Percentiles rank a stretch among this genome's conserved stretches.
Conservation (phyloP, 1,140 invertebrate species). For the Scylla paramamosain region DNA sequence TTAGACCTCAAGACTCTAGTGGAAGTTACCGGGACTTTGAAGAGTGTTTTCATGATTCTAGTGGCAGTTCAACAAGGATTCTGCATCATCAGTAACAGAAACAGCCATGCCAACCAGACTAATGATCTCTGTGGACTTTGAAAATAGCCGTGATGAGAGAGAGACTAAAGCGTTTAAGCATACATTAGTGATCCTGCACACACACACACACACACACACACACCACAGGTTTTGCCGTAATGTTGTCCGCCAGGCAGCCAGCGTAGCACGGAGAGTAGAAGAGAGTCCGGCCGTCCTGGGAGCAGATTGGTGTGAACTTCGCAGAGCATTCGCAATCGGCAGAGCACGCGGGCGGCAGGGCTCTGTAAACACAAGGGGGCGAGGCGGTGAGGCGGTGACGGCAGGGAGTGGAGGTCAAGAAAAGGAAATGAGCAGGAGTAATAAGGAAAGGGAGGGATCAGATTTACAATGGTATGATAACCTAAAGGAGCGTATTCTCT, state of each 20-base stretch:
- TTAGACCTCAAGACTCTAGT: too few relatives aligned
- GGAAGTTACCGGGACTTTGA: too few relatives aligned
- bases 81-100: too few relatives aligned
- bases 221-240: constrained; percentile 60
- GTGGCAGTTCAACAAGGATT: too few relatives aligned
- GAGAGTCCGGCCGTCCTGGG: constrained; percentile 81
- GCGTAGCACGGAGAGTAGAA: constrained; percentile 88
- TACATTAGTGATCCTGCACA: too few relatives aligned
- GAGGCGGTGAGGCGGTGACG: neutral
- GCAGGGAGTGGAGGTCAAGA: neutral
- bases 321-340: constrained; percentile 84
- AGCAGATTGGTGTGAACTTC: constrained; percentile 86
- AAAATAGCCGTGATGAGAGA: too few relatives aligned
- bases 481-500: too few relatives aligned
- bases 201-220: neutral
- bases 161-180: too few relatives aligned
- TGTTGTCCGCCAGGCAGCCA: constrained; percentile 82
- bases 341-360: constrained; percentile 13
- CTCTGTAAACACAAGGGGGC: neutral
- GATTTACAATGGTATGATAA: too few relatives aligned
- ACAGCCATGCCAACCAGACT: too few relatives aligned
- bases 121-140: too few relatives aligned
- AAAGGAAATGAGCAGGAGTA: neutral
- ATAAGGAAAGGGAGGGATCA: neutral
- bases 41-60: too few relatives aligned